Percentiles rank a stretch among this genome's conserved stretches.
Conservation (phyloP, 2,113 vertebrate genomes). For the Hypanus sabinus region DNA sequence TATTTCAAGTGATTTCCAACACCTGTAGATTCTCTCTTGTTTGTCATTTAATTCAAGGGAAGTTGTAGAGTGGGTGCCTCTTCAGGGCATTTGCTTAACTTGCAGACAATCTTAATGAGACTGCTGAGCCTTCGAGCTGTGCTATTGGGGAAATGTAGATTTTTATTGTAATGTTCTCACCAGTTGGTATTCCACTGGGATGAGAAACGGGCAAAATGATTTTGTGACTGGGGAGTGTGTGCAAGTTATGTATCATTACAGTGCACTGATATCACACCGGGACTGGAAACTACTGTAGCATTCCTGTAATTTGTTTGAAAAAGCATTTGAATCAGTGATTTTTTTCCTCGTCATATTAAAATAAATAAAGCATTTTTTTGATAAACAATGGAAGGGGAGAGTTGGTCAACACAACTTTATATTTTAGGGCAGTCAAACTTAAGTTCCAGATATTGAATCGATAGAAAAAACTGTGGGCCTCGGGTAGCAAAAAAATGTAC, state of each 20-base stretch:
- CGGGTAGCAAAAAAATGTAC: neutral
- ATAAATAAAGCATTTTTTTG: neutral
- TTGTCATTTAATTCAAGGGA: neutral
- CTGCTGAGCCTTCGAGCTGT: too few species aligned
- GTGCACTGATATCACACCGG: neutral
- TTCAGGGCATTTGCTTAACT: neutral
- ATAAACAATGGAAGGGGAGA: neutral
- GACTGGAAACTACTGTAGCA: neutral
- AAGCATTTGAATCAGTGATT: neutral
- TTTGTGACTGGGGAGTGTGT: neutral
- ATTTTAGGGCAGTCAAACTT: neutral
- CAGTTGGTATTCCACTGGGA: neutral
- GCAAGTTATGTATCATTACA: neutral
- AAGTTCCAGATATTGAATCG: neutral
- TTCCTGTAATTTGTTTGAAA: neutral
- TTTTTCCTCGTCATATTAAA: neutral
- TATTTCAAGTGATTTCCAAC: too few species aligned
- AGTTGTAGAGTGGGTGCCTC: neutral
- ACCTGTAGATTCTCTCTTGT: neutral
- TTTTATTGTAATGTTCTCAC: neutral
- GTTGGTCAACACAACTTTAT: neutral
- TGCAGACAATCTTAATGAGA: neutral
- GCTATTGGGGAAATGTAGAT: neutral
- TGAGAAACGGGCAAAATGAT: neutral
- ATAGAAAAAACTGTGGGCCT: neutral